Evolutionary conservation across 2,113 vertebrate genomes (phyloP), one percentile per base, ranked within the genome.

Genomic region (Sterrhoptilus dennistouni): DNA sequence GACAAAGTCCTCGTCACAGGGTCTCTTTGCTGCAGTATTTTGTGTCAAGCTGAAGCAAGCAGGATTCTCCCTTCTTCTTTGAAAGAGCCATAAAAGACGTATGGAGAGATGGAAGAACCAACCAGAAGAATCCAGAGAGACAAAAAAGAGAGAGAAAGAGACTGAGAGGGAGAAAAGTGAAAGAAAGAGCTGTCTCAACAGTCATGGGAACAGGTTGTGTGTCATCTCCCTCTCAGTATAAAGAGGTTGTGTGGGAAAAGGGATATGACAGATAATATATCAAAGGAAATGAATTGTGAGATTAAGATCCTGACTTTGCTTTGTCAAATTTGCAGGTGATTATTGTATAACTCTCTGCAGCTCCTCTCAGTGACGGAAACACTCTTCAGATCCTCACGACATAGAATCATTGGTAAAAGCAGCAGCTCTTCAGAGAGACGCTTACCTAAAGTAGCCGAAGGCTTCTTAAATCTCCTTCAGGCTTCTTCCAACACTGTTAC

Each of bases 321-420:
- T 97, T 96, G 95, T 97, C 92, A 94, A 83, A 95, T 96, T 95
- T 95, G 64, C 82, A 84, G 92, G 81, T 92, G 91, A 96, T 95
- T 95, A 70, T 95, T 88, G 42, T 84, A 40, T 88, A 95, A 88
- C 61, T 90, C 92, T 91, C 84, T 95, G 83, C 92, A 80, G 71
- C 56, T 88, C 50, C 53, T 95, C 78, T 95, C 64, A 74, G 70
- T 93, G 95, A 96, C 9, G 80, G 92, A 97, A 97, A 93, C 82
- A 68, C 87, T 97, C 83, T 96, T 93, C 93, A 96, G 89, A 90
- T 93, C 53, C 90, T 93, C 68, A 79, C 42, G 54, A 83, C 78
- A 53, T 22, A 90, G 33, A 79, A 84, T 78, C 88, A 90, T 68
- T 72, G 87, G 80, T 78, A 72, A 93, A 96, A 95, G 42, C 47